phyloP scores from a whole-genome alignment of 2,888 invertebrate species.

The Meteorus colon region DNA sequence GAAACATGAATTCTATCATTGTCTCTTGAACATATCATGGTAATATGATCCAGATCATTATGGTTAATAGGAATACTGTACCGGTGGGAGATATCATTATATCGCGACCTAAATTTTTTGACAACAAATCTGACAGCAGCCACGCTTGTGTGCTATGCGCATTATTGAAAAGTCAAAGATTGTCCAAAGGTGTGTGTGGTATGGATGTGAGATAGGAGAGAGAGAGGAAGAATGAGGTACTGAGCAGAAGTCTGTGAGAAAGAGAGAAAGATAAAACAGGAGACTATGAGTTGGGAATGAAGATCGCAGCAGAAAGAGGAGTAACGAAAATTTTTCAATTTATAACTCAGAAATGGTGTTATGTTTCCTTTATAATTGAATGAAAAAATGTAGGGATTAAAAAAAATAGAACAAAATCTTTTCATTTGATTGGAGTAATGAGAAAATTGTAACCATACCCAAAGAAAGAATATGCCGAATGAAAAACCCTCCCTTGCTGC shows the following conservation, averaged over 20 bases:
- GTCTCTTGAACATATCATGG: too few relatives aligned
- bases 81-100: conserved; percentile 34
- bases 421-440: neutral
- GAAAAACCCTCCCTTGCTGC: conserved; percentile 41
- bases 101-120: conserved; percentile 51
- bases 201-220: conserved; percentile 29
- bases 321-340: neutral
- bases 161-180: conserved; percentile 55
- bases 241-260: neutral
- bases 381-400: neutral
- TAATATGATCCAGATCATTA: too few relatives aligned
- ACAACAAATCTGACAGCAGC: conserved; percentile 56
- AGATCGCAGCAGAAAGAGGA: neutral
- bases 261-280: neutral
- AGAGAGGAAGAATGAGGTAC: neutral
- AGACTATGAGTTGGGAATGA: neutral
- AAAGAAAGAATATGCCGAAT: conserved; percentile 40
- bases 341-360: neutral
- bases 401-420: neutral
- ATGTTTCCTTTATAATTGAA: neutral
- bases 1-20: too few relatives aligned
- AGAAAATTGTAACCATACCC: conserved; percentile 39
- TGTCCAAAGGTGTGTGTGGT: conserved; percentile 17
- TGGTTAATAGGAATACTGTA: conserved; percentile 24
- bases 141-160: conserved; percentile 42